Conservation (phyloP, 2,888 invertebrate genomes). For the Chaetogeoica ovagalla region DNA sequence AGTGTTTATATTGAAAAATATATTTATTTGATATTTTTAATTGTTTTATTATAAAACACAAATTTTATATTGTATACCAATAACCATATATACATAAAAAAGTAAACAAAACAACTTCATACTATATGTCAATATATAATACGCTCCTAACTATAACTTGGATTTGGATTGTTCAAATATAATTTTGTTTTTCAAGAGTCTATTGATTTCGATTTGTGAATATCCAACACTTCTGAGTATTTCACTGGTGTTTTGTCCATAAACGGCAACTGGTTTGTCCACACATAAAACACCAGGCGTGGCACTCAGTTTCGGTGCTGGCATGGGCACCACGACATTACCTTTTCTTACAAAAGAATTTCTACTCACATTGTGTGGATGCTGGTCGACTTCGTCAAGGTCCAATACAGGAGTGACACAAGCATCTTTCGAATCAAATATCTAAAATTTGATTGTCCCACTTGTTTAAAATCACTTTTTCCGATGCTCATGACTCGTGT, state of each 20-base stretch:
- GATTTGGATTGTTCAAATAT: conserved; percentile 56
- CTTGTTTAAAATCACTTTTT: background rate
- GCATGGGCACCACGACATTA: conserved; percentile 67
- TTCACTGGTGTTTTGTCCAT: conserved; percentile 72
- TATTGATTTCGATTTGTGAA: conserved; percentile 63
- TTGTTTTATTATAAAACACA: too few relatives aligned
- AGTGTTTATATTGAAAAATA: conserved; percentile 41
- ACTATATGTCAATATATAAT: too few relatives aligned
- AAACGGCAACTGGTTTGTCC: conserved; percentile 60
- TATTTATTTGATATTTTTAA: background rate
- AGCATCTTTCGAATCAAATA: conserved; percentile 83
- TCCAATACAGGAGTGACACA: conserved; percentile 91
- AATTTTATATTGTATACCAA: background rate
- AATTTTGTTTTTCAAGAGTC: conserved; percentile 60
- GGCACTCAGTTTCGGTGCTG: conserved; percentile 76
- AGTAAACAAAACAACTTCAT: background rate
- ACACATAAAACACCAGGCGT: conserved; percentile 70
- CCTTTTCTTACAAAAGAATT: conserved; percentile 63
- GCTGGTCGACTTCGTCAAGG: conserved; percentile 69
- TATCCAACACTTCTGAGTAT: conserved; percentile 71
- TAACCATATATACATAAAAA: background rate
- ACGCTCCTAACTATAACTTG: conserved; percentile 22
- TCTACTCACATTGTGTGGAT: conserved; percentile 71
- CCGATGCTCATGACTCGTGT: background rate
- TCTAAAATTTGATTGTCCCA: conserved; percentile 57